phyloP scores from a whole-genome alignment of 2,113 vertebrate genomes.

The Craseonycteris thonglongyai region DNA sequence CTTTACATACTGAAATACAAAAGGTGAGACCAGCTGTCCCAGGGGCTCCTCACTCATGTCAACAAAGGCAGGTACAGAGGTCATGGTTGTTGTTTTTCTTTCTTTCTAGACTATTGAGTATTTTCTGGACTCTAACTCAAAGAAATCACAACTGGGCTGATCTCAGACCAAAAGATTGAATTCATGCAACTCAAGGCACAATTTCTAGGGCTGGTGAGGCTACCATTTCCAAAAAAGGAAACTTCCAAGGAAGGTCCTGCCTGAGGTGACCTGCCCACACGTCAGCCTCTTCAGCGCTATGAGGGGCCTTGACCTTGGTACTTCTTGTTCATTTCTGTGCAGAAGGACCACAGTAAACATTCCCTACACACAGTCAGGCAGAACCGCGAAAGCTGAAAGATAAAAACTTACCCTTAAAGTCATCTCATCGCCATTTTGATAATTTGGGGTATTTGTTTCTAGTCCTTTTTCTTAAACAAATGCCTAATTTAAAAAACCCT shows the following conservation, averaged over 20 bases:
- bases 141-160: not conserved
- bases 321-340: not conserved
- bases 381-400: not conserved
- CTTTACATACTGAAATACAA: slow-evolving; percentile 83
- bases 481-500: not conserved
- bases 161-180: not conserved
- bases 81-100: rapidly evolving
- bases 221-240: not conserved
- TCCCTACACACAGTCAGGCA: too few relatives aligned
- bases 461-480: not conserved
- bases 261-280: too few relatives aligned
- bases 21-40: rapidly evolving
- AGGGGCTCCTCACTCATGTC: rapidly evolving
- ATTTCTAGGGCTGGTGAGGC: not conserved
- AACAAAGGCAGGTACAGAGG: not conserved
- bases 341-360: not conserved
- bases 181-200: rapidly evolving
- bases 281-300: not conserved
- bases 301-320: rapidly evolving
- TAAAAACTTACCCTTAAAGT: not conserved
- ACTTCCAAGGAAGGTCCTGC: not conserved
- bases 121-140: not conserved
- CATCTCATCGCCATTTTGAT: not conserved
- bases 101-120: not conserved
- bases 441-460: not conserved